Conservation (phyloP, 1,140 invertebrate genomes). For the Branchinecta lindahli region DNA sequence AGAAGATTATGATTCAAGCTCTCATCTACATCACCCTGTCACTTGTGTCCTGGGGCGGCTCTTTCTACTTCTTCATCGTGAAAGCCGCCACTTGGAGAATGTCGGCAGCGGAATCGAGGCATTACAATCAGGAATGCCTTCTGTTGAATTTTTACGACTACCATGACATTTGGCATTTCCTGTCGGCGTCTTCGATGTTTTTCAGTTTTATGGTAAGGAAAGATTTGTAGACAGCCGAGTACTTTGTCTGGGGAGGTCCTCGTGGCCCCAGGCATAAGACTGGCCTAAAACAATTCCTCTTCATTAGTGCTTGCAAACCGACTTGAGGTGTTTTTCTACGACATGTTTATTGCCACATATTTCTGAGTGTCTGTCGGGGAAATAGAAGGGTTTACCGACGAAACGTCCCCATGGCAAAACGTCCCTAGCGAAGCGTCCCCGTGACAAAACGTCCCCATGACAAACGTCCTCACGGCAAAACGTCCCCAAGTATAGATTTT, state of each 20-base stretch:
- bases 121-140: conserved; percentile 54
- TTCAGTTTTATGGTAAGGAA: conserved; percentile 60
- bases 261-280: not conserved
- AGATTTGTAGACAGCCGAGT: not conserved
- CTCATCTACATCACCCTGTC: conserved; percentile 47
- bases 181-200: conserved; percentile 69
- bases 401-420: too few relatives aligned
- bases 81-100: conserved; percentile 63
- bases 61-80: conserved; percentile 57
- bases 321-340: not conserved
- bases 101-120: conserved; percentile 59
- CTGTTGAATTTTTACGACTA: conserved; percentile 64
- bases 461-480: too few relatives aligned
- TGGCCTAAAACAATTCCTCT: not conserved
- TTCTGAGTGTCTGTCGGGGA: too few relatives aligned
- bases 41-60: conserved; percentile 45
- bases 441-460: too few relatives aligned
- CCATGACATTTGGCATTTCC: conserved; percentile 79
- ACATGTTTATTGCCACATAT: too few relatives aligned
- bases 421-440: too few relatives aligned
- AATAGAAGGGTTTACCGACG: too few relatives aligned
- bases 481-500: too few relatives aligned
- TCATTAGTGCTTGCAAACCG: not conserved
- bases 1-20: conserved; percentile 45
- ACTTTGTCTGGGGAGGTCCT: not conserved